phyloP scores from a whole-genome alignment of 2,888 invertebrate genomes.

The Sinelater perroti region DNA sequence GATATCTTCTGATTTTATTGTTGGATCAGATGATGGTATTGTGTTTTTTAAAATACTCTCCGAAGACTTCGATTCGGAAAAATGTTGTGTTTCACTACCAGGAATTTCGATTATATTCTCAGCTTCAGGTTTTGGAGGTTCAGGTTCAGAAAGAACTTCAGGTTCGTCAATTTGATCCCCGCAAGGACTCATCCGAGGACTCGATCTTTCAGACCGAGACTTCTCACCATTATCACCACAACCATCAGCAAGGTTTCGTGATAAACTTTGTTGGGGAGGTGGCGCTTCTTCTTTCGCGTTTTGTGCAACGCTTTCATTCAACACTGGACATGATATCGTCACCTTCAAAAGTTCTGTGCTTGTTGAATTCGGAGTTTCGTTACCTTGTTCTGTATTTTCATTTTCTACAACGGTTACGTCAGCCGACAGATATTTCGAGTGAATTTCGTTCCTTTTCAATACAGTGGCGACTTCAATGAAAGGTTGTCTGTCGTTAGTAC shows the following conservation, averaged over 20 bases:
- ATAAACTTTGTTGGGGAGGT: not conserved
- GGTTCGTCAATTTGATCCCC: conserved; percentile 4
- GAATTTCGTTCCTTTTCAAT: conserved; percentile 30
- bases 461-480: conserved; percentile 48
- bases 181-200: conserved; percentile 1
- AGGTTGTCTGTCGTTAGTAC: conserved; percentile 46
- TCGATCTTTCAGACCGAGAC: not conserved
- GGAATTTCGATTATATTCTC: no score
- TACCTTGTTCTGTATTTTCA: no score
- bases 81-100: not conserved
- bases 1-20: conserved; percentile 10
- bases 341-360: no score
- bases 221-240: conserved; percentile 12
- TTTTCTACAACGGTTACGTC: no score
- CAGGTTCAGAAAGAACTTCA: not conserved
- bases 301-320: no score
- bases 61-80: conserved; percentile 36
- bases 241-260: not conserved
- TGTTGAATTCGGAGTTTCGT: no score
- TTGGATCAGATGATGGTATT: conserved; percentile 5
- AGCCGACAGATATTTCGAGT: not conserved
- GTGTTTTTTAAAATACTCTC: conserved; percentile 44
- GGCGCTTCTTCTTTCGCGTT: not conserved
- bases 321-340: no score
- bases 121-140: not conserved